Base-by-base conservation (phyloP, 1,140 invertebrate species). In the Solen grandis region DNA sequence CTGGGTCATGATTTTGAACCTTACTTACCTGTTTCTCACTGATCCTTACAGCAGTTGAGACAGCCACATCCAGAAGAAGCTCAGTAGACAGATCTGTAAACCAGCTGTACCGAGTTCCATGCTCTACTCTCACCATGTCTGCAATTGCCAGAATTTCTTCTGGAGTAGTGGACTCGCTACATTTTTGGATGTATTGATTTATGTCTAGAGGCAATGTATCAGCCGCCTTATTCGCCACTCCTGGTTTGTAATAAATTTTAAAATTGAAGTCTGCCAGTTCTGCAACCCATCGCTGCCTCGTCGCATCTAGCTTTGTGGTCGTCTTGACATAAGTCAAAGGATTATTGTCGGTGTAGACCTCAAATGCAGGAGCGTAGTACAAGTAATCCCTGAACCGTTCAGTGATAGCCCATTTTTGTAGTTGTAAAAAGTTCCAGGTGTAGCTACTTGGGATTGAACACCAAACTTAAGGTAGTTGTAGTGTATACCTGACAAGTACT, bases 391-490 rank as follows among this genome's bases (percentile, higher is more conserved):
- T 13, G 35, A 80, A 80, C 14, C 36, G 33, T 19, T 81, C 81
- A 3, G 81, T 74, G 1, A 68, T 54, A 4, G 69, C 46, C 72
- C 83, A 84, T 62, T 84, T 86, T 3, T n/a, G n/a, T n/a, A n/a
- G n/a, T n/a, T n/a, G n/a, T n/a, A n/a, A n/a, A n/a, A n/a, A n/a
- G n/a, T n/a, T n/a, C n/a, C n/a, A n/a, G n/a, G n/a, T n/a, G n/a
- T n/a, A n/a, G n/a, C n/a, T n/a, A n/a, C n/a, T n/a, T n/a, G n/a
- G n/a, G n/a, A n/a, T n/a, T n/a, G n/a, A n/a, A n/a, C n/a, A n/a
- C n/a, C n/a, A n/a, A n/a, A n/a, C n/a, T n/a, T n/a, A n/a, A n/a
- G n/a, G n/a, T n/a, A n/a, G n/a, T n/a, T n/a, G n/a, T n/a, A n/a
- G n/a, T n/a, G n/a, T n/a, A n/a, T n/a, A n/a, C n/a, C n/a, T n/a